Base-by-base conservation (phyloP, 1,140 invertebrate genomes). In the Trichogramma pretiosum region DNA sequence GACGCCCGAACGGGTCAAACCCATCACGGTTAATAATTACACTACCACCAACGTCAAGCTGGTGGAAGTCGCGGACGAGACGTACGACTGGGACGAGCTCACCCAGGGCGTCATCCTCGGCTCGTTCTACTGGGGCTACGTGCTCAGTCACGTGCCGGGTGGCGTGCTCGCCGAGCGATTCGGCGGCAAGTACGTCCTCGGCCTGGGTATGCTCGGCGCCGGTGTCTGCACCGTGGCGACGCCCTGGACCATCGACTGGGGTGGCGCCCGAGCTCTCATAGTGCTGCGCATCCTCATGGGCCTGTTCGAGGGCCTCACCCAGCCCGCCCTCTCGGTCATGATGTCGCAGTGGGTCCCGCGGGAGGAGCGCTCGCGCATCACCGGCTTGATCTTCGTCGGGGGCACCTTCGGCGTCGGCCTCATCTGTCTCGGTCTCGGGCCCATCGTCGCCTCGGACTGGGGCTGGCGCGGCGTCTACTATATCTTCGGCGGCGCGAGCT, bases 391-490 rank as follows among this genome's bases (percentile, higher is more conserved):
- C 1, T 82, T 83, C 52, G 80, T 82, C 9, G 84, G 84, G 3
- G 80, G 81, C 3, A 80, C 77, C 58, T 75, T 84, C 8, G 81
- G 50, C 5, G 88, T 85, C 16, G 85, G 89, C 13, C 74, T 87
- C 16, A 82, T 84, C 1, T 83, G 84, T 13, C 73, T 79, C 0
- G 51, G 85, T 2, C 84, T 82, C 13, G 87, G 86, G 4, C 64
- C 83, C 5, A 70, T 87, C 1, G 74, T 87, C 13, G 74, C 81
- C 46, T 73, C 73, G 17, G 32, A 58, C 1, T 73, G 76, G 4
- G 74, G 78, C 7, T 90, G 87, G 87, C 74, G 80, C 3, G 75
- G 78, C 0, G 85, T 88, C 0, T 91, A 89, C 63, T 90, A 90
- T 59, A 74, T 89, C 13, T 92, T 91, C 66, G 90, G 89, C 53